A percentile compares a stretch with the other conserved stretches of the same genome.
Conservation (phyloP, 1,140 invertebrate species). For the Muscidifurax raptorellus region DNA sequence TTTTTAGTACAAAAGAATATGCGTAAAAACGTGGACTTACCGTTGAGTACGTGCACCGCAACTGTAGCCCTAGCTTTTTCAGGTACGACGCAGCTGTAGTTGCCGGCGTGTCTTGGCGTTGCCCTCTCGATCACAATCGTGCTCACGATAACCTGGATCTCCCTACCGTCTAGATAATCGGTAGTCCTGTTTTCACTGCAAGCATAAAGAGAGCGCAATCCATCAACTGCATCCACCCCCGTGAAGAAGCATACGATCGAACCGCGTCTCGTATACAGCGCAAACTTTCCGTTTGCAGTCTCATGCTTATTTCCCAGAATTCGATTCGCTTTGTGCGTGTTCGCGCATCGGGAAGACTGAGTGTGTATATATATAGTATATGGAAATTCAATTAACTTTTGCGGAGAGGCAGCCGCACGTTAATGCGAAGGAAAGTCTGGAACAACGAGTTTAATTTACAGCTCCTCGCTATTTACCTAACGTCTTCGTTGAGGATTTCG, state of each 20-base stretch:
- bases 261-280: background rate
- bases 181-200: slow-evolving; percentile 75
- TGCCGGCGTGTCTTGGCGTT: slow-evolving; percentile 77
- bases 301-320: background rate
- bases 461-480: slow-evolving; percentile 66
- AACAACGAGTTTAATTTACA: background rate
- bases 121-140: slow-evolving; percentile 77
- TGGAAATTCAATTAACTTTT: slow-evolving; percentile 31
- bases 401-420: background rate
- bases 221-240: background rate
- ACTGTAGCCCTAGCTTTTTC: slow-evolving; percentile 72
- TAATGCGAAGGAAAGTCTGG: background rate
- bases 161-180: slow-evolving; percentile 71
- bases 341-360: no score
- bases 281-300: slow-evolving; percentile 8
- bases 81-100: slow-evolving; percentile 78
- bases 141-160: slow-evolving; percentile 76
- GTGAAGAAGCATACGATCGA: background rate
- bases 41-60: slow-evolving; percentile 76
- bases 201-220: background rate
- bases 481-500: slow-evolving; percentile 70
- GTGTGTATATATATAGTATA: no score
- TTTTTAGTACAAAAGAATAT: no score
- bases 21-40: slow-evolving; percentile 62
- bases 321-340: background rate